A percentile compares a stretch with the other conserved stretches of the same genome.
phyloP scores from a whole-genome alignment of 2,797 vertebrate genomes.

The Takifugu ocellatus region DNA sequence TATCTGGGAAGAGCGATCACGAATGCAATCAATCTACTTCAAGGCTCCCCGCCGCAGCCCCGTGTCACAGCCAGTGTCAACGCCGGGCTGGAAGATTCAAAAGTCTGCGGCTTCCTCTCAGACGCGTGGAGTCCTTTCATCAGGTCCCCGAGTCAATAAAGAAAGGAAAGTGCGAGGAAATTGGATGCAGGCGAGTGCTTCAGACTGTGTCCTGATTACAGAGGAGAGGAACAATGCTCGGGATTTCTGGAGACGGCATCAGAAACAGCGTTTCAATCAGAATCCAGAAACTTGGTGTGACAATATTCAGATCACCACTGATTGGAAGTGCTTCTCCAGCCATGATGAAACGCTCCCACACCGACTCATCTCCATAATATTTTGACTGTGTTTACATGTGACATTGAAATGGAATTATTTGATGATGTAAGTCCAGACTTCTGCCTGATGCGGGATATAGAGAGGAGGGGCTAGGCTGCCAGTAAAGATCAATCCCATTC shows the following conservation, averaged over 20 bases:
- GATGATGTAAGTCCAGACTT: no score
- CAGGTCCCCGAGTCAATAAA: conserved; percentile 55
- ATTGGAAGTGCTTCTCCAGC: no score
- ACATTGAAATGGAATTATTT: no score
- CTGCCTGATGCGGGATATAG: no score
- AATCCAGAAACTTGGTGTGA: no score
- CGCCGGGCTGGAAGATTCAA: conserved; percentile 34
- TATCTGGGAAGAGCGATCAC: conserved; percentile 68
- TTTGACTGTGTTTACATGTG: no score
- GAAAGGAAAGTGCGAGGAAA: conserved; percentile 57
- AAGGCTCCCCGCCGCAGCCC: conserved; percentile 43
- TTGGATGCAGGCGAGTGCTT: conserved; percentile 53
- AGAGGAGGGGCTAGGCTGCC: no score
- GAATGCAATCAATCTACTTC: conserved; percentile 71
- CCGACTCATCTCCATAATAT: no score
- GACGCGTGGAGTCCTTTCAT: conserved; percentile 37
- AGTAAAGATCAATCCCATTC: no score
- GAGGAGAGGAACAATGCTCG: conserved; percentile 39
- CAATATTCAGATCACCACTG: no score
- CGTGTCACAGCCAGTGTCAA: conserved; percentile 35
- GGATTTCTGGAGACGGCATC: conserved; percentile 16
- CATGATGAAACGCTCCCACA: no score
- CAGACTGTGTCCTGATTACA: conserved; percentile 59
- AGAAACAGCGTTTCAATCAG: conserved; percentile 16
- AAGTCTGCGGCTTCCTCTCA: conserved; percentile 41